Conservation (phyloP, 2,888 invertebrate genomes). For the Acrobasis suavella region DNA sequence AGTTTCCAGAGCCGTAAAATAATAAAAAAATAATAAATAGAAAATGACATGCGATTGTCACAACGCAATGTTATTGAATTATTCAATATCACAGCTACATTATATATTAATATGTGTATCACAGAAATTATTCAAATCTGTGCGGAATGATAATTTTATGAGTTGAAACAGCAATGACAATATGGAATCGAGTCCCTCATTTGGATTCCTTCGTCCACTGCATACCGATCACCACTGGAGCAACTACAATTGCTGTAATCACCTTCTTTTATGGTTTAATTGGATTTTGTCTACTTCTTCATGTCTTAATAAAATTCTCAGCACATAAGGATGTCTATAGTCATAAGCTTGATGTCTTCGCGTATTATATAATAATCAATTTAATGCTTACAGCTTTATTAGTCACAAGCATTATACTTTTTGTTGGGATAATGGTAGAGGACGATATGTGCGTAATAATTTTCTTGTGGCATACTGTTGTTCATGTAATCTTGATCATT, state of each 20-base stretch:
- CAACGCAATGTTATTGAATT: background rate
- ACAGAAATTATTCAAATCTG: background rate
- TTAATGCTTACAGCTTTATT: background rate
- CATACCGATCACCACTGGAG: background rate
- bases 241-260: background rate
- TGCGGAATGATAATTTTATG: background rate
- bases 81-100: background rate
- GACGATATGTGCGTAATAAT: background rate
- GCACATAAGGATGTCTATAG: background rate
- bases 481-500: background rate
- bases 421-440: background rate
- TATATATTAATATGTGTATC: background rate
- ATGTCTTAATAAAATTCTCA: background rate
- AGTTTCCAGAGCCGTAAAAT: too few relatives aligned
- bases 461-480: constrained; percentile 1
- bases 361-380: background rate
- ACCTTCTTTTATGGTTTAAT: background rate
- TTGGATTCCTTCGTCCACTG: constrained; percentile 2
- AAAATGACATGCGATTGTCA: background rate
- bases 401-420: background rate
- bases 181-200: background rate
- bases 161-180: background rate
- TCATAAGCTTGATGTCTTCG: background rate
- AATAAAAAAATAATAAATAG: too few relatives aligned
- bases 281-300: background rate